Evolutionary conservation across 2,113 vertebrate genomes (phyloP), one percentile per base, ranked within the genome.

Genomic region (Catharus bicknelli): DNA sequence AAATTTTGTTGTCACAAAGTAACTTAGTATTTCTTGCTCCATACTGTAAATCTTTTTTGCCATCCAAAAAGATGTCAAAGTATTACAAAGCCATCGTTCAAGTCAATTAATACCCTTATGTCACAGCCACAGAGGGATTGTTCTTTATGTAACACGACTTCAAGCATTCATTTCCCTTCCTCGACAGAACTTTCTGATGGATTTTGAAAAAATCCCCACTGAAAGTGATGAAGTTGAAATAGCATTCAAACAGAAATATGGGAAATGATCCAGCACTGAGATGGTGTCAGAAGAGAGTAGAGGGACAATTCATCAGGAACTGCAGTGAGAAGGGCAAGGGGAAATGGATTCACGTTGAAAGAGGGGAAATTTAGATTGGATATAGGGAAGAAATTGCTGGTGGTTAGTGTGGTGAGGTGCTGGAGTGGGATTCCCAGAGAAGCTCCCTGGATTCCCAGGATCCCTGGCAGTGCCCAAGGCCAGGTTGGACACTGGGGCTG

Each of bases 151-250:
- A 83, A 69, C 50, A 81, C 2, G 16, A 67, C 38, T 94, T 91
- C 21, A 64, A 87, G 26, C 9, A 36, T 53, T 90, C 0, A 1
- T 79, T 89, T 77, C 36, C 29, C 42, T 61, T 86, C 48, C n/a
- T 47, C 70, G 42, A 26, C 20, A 80, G 55, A 89, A 89, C 40
- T 90, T 85, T 48, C 34, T 68, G 9, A 66, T 72, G 18, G 29
- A 63, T 94, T 92, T 74, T 58, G 63, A 69, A 91, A 74, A 86
- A 55, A 83, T 59, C 16, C 23, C 34, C 45, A 55, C n/a, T 58
- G 47, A 69, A 92, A 85, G 27, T 78, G 67, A 74, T 70, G 45
- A 86, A 87, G 25, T 53, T 74, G 54, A 84, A 77, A 55, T 45
- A 53, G 13, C 7, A 57, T 68, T 87, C 61, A 57, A 61, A 57